These are phyloP conservation scores for Mesitornis unicolor DNA, from an alignment of 2,113 vertebrate species.

Conservation along the genomic window DNA sequence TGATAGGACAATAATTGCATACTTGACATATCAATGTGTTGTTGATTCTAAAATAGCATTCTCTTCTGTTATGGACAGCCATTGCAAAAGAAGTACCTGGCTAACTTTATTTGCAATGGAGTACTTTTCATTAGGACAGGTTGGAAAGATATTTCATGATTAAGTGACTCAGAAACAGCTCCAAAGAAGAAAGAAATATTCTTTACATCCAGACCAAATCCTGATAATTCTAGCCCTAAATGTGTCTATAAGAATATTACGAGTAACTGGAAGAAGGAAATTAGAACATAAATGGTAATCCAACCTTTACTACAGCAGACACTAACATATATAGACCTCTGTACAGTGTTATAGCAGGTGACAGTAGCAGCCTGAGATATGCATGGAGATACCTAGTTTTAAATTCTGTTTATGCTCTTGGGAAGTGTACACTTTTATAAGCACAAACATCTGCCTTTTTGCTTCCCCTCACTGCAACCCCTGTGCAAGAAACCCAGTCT, in stretches of 20 bases:
- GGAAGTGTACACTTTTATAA: background rate
- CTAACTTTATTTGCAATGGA: background rate
- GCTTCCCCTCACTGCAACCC: background rate
- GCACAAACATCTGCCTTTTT: background rate
- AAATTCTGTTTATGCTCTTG: background rate
- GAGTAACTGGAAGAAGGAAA: background rate
- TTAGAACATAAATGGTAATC: background rate
- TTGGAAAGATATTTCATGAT: background rate
- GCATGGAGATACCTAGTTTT: background rate
- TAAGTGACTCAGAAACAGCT: background rate
- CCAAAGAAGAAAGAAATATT: background rate
- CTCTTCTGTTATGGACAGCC: background rate
- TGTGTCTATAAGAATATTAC: background rate
- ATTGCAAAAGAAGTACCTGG: background rate
- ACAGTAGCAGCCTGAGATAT: background rate
- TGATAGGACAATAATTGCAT: background rate
- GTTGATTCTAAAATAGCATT: conserved; percentile 7
- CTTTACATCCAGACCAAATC: background rate
- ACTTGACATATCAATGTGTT: conserved; percentile 10
- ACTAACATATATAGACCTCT: background rate
- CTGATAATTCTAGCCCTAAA: background rate
- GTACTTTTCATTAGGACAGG: conserved; percentile 13
- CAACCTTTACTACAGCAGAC: background rate
- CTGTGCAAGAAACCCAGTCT: background rate
- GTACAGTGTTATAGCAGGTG: background rate